A percentile compares a stretch with the other conserved stretches of the same genome.
Conservation (phyloP, 2,797 vertebrate genomes). For the Lepidocolaptes lacrymiger region DNA sequence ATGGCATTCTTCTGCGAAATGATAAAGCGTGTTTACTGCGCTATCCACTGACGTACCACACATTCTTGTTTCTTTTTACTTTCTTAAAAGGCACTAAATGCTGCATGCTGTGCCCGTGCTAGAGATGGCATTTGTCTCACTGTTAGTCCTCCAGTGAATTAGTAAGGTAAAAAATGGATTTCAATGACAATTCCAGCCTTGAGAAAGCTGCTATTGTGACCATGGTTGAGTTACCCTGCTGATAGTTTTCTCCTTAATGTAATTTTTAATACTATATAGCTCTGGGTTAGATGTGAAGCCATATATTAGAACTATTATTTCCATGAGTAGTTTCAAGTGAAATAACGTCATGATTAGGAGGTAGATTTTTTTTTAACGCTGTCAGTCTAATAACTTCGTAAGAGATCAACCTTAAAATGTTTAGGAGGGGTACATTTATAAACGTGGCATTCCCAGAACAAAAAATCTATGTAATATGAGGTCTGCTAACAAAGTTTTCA, state of each 20-base stretch:
- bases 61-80: constrained; percentile 14
- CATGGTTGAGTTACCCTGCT: constrained; percentile 67
- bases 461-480: background rate
- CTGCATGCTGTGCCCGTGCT: constrained; percentile 1
- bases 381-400: background rate
- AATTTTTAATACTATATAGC: constrained; percentile 51
- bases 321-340: constrained; percentile 44
- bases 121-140: constrained; percentile 56
- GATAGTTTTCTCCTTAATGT: constrained; percentile 68
- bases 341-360: constrained; percentile 36
- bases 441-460: background rate
- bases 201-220: constrained; percentile 54
- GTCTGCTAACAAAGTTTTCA: constrained; percentile 20
- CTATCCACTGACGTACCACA: background rate
- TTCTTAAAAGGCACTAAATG: constrained; percentile 47
- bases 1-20: constrained; percentile 39
- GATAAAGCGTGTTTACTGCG: background rate
- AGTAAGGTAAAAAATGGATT: constrained; percentile 66
- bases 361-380: background rate
- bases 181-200: constrained; percentile 68
- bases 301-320: constrained; percentile 62
- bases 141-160: constrained; percentile 62
- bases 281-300: constrained; percentile 57
- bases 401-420: constrained; percentile 1
- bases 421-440: background rate